Evolutionary conservation across 2,888 invertebrate genomes (phyloP).

Genomic region (Fabriciana adippe): DNA sequence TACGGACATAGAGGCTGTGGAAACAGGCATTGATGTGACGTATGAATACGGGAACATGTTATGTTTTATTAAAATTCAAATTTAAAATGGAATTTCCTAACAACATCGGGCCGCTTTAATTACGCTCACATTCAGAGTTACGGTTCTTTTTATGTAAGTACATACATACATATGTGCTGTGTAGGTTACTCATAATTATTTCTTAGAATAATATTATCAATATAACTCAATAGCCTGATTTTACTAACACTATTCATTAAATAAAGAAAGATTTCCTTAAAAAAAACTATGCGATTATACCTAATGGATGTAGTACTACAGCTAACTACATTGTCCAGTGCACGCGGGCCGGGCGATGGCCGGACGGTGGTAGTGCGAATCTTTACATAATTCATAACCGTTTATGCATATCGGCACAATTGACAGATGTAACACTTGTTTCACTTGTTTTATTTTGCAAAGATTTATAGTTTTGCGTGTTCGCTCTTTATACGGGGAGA

Average conservation of each 20-base stretch:
- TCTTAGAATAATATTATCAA: neutral
- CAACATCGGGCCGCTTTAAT: conserved; percentile 43
- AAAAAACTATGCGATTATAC: neutral
- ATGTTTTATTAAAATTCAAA: conserved; percentile 75
- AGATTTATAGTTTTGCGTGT: conserved; percentile 38
- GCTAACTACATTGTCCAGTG: conserved; percentile 52
- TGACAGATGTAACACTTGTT: conserved; percentile 69
- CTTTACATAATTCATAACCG: conserved; percentile 78
- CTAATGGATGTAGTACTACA: conserved; percentile 1
- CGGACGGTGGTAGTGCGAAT: conserved; percentile 51
- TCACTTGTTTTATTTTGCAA: conserved; percentile 41
- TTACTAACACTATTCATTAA: too few species aligned
- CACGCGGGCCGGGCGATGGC: conserved; percentile 26
- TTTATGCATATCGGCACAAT: conserved; percentile 73
- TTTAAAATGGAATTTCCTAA: conserved; percentile 56
- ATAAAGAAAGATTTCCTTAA: neutral
- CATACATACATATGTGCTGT: neutral
- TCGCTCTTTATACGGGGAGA: conserved; percentile 21
- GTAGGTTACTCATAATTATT: neutral
- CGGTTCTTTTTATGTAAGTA: conserved; percentile 10
- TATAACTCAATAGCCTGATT: too few species aligned
- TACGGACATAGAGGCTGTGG: conserved; percentile 68
- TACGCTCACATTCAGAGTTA: conserved; percentile 44
- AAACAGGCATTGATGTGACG: conserved; percentile 77
- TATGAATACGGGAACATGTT: conserved; percentile 72